phyloP scores from a whole-genome alignment of 2,888 invertebrate genomes.

The Trichogramma evanescens region DNA sequence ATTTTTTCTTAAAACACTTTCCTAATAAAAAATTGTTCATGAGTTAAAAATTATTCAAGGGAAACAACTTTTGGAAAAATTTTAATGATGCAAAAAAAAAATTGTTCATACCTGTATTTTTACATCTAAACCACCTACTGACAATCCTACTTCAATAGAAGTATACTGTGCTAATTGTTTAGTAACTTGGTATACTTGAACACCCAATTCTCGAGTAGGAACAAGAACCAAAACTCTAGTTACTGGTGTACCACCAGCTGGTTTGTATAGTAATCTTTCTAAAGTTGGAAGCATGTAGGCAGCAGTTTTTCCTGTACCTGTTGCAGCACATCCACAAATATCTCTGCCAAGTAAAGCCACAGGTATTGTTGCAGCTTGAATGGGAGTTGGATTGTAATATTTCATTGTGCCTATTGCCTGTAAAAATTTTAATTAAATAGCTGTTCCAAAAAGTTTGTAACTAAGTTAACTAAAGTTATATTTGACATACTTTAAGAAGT shows the following conservation, averaged over 20 bases:
- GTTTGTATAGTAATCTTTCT: conserved; percentile 84
- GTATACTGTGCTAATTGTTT: conserved; percentile 86
- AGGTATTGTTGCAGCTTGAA: conserved; percentile 92
- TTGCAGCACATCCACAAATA: conserved; percentile 97
- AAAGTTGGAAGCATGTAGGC: conserved; percentile 97
- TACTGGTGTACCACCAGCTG: conserved; percentile 60
- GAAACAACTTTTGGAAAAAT: too few species aligned
- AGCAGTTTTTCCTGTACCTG: conserved; percentile 96
- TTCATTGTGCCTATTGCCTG: conserved; percentile 79
- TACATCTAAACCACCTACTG: conserved; percentile 82
- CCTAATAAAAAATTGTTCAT: conserved; percentile 48
- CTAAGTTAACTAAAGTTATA: not conserved
- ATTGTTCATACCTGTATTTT: conserved; percentile 55
- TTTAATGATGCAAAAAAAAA: not conserved
- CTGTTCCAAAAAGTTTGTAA: not conserved
- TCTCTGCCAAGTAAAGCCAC: conserved; percentile 85
- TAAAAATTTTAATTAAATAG: conserved; percentile 20
- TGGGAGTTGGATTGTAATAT: conserved; percentile 91
- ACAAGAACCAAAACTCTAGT: conserved; percentile 88
- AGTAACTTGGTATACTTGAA: conserved; percentile 94
- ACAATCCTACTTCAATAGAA: conserved; percentile 70
- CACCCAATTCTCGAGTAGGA: conserved; percentile 94
- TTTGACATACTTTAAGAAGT: conserved; percentile 64
- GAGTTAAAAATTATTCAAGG: not conserved
- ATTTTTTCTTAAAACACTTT: conserved; percentile 73